Evolutionary conservation across 1,140 invertebrate genomes (phyloP).

Genomic region (Drosophila tristis): DNA sequence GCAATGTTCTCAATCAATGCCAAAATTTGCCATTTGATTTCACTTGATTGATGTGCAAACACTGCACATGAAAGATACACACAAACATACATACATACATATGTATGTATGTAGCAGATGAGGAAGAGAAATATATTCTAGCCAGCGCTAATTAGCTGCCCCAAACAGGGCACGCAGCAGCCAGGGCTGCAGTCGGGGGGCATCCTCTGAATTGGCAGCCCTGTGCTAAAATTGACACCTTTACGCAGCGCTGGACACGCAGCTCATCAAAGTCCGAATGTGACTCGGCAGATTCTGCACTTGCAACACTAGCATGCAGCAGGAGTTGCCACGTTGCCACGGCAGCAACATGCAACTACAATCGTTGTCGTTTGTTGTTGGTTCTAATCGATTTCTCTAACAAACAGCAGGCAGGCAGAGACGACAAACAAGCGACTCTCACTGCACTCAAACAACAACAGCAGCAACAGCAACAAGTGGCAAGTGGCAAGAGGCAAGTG

Average conservation of each 20-base stretch:
- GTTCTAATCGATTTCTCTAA: slow-evolving; percentile 82
- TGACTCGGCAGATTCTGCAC: slow-evolving; percentile 67
- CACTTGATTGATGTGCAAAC: slow-evolving; percentile 79
- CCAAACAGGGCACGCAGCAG: slow-evolving; percentile 22
- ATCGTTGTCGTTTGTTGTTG: slow-evolving; percentile 67
- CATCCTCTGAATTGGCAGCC: slow-evolving; percentile 67
- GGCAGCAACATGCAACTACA: slow-evolving; percentile 19
- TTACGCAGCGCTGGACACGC: slow-evolving; percentile 69
- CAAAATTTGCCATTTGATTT: slow-evolving; percentile 69
- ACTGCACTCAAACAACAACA: slow-evolving; percentile 56
- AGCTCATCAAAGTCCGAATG: slow-evolving; percentile 70
- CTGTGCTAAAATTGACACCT: slow-evolving; percentile 82
- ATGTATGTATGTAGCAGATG: slow-evolving; percentile 3
- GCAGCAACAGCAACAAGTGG: slow-evolving; percentile 43
- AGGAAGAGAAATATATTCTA: slow-evolving; percentile 39
- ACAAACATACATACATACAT: too few species aligned
- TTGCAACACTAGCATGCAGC: slow-evolving; percentile 21
- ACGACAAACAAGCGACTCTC: slow-evolving; percentile 72
- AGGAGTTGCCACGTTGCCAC: background rate
- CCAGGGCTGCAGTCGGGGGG: slow-evolving; percentile 4
- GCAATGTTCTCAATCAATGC: slow-evolving; percentile 74
- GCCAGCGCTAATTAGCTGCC: slow-evolving; percentile 61
- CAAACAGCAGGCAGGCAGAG: slow-evolving; percentile 63
- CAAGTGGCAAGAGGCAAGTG: slow-evolving; percentile 50
- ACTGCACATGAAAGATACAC: slow-evolving; percentile 21